A percentile compares a stretch with the other conserved stretches of the same genome.
phyloP scores from a whole-genome alignment of 2,113 vertebrate genomes.

The Dendropsophus ebraccatus region DNA sequence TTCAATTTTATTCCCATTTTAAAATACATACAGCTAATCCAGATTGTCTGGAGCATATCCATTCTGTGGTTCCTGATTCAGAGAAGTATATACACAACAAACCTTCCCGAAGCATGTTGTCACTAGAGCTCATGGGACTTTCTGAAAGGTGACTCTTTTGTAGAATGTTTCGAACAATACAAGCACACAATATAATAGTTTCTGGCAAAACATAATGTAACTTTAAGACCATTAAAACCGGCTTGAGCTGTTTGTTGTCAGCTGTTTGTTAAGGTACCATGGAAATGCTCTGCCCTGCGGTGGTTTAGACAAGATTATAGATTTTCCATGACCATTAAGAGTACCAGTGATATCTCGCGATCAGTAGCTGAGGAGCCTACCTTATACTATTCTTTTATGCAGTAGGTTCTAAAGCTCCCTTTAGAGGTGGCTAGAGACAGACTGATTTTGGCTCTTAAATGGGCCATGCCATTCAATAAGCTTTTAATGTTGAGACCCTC shows the following conservation, averaged over 20 bases:
- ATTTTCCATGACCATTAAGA: not conserved
- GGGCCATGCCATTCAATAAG: no score
- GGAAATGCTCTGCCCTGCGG: not conserved
- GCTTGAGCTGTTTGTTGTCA: no score
- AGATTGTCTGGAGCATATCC: not conserved
- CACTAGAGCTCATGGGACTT: not conserved
- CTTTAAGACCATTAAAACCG: not conserved
- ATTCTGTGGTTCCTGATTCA: not conserved
- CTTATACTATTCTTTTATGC: no score
- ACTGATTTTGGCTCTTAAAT: no score
- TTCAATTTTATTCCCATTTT: not conserved
- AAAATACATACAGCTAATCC: constrained; percentile 2
- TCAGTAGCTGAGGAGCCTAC: no score
- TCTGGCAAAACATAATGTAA: not conserved
- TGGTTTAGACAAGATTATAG: not conserved
- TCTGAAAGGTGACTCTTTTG: not conserved
- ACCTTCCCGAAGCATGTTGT: not conserved
- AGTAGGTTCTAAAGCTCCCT: no score
- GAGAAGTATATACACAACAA: not conserved
- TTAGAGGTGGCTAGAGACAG: no score
- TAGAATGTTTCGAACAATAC: not conserved
- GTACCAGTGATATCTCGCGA: no score
- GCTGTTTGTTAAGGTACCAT: not conserved
- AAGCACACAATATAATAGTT: not conserved
- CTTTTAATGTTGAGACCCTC: no score